phyloP scores from a whole-genome alignment of 2,888 invertebrate species.

The Phymatocera aterrima region DNA sequence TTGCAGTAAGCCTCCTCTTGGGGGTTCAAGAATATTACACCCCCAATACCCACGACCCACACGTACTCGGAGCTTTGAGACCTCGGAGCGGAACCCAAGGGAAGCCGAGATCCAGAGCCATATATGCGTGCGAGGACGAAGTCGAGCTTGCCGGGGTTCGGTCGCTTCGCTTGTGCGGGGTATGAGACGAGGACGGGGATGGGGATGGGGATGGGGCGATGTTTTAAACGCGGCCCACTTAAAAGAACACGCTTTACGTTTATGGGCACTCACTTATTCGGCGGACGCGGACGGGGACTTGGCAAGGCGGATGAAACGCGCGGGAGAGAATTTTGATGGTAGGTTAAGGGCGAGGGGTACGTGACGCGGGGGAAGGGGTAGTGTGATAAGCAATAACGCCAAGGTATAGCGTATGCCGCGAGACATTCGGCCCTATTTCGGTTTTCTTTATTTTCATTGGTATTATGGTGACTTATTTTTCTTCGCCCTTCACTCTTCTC shows the following conservation, averaged over 20 bases:
- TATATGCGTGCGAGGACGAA: conserved; percentile 60
- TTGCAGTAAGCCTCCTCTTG: conserved; percentile 74
- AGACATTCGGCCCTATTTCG: conserved; percentile 50
- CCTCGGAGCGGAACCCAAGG: conserved; percentile 48
- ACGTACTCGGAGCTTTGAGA: conserved; percentile 54
- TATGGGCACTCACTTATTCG: conserved; percentile 73
- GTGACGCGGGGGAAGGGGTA: conserved; percentile 49
- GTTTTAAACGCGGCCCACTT: conserved; percentile 73
- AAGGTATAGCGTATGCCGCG: conserved; percentile 57
- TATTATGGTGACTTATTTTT: no score
- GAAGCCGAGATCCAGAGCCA: conserved; percentile 52
- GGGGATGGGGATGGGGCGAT: conserved; percentile 59
- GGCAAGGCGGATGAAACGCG: conserved; percentile 50
- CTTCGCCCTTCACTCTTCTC: not conserved
- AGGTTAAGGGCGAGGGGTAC: conserved; percentile 47
- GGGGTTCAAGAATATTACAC: conserved; percentile 73
- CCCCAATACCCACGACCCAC: conserved; percentile 51
- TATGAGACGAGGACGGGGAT: not conserved
- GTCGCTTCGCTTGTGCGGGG: no score
- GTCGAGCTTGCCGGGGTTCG: conserved; percentile 31
- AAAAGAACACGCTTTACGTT: conserved; percentile 75
- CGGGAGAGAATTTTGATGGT: conserved; percentile 30
- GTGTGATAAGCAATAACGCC: conserved; percentile 70
- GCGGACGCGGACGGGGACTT: conserved; percentile 62
- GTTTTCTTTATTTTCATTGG: conserved; percentile 11